Evolutionary conservation across 1,140 invertebrate species (phyloP).

Genomic region (Globodera rostochiensis): DNA sequence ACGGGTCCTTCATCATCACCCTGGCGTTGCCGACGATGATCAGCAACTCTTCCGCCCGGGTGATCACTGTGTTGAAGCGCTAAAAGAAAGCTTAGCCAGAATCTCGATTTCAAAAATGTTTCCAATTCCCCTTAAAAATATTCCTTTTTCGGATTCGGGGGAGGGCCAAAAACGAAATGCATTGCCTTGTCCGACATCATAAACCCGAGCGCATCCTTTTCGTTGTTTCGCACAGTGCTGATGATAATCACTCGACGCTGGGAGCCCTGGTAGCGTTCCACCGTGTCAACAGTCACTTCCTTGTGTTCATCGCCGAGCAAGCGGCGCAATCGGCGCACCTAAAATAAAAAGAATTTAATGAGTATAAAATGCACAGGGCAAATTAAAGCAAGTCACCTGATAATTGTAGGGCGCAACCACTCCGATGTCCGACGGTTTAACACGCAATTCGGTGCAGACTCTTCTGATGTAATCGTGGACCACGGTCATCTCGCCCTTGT

Average conservation of each 20-base stretch:
- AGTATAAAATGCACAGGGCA: neutral
- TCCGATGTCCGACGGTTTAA: slow-evolving; percentile 78
- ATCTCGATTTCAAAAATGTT: neutral
- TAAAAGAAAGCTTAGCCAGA: slow-evolving; percentile 22
- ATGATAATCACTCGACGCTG: slow-evolving; percentile 45
- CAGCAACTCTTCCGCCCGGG: slow-evolving; percentile 39
- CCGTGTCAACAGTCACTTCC: slow-evolving; percentile 41
- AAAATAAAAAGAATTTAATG: neutral
- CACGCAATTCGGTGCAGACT: slow-evolving; percentile 70
- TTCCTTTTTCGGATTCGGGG: no score
- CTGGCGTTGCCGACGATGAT: slow-evolving; percentile 37
- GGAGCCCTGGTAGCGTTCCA: slow-evolving; percentile 41
- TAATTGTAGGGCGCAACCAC: slow-evolving; percentile 89
- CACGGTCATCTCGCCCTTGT: slow-evolving; percentile 78
- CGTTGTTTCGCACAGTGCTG: slow-evolving; percentile 36
- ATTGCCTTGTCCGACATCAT: slow-evolving; percentile 23
- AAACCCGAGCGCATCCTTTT: slow-evolving; percentile 26
- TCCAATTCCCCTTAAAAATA: no score
- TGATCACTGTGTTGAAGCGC: slow-evolving; percentile 43
- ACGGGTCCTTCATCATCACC: slow-evolving; percentile 13
- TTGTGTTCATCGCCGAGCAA: neutral
- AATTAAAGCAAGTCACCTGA: slow-evolving; percentile 68
- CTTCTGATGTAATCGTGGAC: slow-evolving; percentile 67
- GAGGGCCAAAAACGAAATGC: no score
- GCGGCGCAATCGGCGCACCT: slow-evolving; percentile 26